These are phyloP conservation scores for Myotis findleyi DNA, from an alignment of 2,797 vertebrate genomes.

Conservation along the genomic window DNA sequence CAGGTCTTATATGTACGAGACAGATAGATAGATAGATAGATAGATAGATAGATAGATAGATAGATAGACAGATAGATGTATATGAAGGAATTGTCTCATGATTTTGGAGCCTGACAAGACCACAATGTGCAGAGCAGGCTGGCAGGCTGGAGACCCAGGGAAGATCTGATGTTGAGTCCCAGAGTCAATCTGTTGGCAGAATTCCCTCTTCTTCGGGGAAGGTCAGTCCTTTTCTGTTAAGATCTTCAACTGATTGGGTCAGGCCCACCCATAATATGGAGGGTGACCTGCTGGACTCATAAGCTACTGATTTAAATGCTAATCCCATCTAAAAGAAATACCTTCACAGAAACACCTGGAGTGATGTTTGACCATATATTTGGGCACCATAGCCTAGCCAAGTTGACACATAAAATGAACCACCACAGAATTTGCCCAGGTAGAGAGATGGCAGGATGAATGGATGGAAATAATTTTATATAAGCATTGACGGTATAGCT, in stretches of 20 bases:
- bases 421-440: neutral
- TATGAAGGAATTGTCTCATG: neutral
- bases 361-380: neutral
- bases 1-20: neutral
- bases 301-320: neutral
- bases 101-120: too few relatives aligned
- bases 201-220: neutral
- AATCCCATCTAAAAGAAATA: neutral
- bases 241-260: neutral
- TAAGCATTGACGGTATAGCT: neutral
- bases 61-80: neutral
- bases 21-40: too few relatives aligned
- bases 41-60: too few relatives aligned
- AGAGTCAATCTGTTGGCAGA: too few relatives aligned
- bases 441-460: neutral
- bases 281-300: neutral
- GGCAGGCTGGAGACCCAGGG: neutral
- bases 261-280: neutral
- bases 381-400: too few relatives aligned
- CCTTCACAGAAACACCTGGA: neutral
- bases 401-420: neutral
- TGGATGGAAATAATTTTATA: neutral
- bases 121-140: neutral
- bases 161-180: neutral
- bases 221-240: neutral